These are phyloP conservation scores for Dunckerocampus dactyliophorus DNA, from an alignment of 2,113 vertebrate genomes.

Conservation along the genomic window DNA sequence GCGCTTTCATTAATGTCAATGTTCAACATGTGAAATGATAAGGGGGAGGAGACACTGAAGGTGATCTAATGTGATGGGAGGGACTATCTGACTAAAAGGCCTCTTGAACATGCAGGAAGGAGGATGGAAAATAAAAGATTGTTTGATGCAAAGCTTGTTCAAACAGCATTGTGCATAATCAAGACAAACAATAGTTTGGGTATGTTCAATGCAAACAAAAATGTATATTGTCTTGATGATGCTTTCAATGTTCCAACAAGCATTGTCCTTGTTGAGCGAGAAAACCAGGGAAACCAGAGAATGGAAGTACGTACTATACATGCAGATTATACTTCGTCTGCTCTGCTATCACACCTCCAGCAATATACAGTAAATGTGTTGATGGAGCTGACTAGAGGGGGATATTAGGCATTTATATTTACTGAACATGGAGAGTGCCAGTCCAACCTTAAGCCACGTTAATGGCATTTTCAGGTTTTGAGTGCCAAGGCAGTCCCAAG, in stretches of 20 bases:
- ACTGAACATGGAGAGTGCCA: background rate
- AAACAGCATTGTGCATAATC: constrained; percentile 24
- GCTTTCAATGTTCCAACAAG: constrained; percentile 56
- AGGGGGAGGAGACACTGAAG: background rate
- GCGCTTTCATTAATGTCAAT: background rate
- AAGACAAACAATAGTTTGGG: constrained; percentile 5
- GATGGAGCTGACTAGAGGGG: background rate
- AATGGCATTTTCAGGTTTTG: background rate
- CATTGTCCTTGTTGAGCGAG: constrained; percentile 12
- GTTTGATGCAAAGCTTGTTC: constrained; percentile 50
- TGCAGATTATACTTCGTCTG: constrained; percentile 28
- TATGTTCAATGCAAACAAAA: background rate
- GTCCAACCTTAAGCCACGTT: background rate
- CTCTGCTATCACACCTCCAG: constrained; percentile 13
- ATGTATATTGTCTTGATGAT: constrained; percentile 11
- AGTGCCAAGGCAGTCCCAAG: background rate
- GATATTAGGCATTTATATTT: too few relatives aligned
- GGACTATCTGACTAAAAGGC: constrained; percentile 16
- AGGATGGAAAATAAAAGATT: constrained; percentile 17
- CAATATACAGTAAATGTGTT: background rate
- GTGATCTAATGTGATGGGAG: background rate
- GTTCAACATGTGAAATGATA: background rate
- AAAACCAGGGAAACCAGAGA: constrained; percentile 11
- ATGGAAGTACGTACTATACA: constrained; percentile 25
- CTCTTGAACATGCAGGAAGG: constrained; percentile 23